Evolutionary conservation across 2,113 vertebrate species (phyloP).

Genomic region (Bubalus kerabau): DNA sequence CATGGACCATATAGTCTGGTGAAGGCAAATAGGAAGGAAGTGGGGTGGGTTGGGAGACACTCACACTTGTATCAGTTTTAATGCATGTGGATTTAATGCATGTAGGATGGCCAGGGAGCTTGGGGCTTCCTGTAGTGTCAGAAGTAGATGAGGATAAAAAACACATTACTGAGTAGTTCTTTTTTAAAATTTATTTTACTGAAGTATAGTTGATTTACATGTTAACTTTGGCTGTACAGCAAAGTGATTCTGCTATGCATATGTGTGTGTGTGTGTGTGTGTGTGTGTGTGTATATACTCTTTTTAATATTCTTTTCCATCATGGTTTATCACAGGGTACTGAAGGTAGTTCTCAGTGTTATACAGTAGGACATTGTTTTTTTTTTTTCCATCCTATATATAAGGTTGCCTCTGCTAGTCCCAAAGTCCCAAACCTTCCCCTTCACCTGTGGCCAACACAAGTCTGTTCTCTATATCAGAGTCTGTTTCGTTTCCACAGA

Average conservation of each 20-base stretch:
- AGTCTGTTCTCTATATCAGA: background rate
- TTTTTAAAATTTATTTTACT: background rate
- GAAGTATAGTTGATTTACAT: background rate
- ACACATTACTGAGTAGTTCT: background rate
- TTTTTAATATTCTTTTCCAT: background rate
- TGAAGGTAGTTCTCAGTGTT: background rate
- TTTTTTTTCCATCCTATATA: background rate
- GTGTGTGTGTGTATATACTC: rapidly evolving
- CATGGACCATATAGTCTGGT: background rate
- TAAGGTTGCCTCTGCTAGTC: background rate
- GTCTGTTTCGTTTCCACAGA: background rate
- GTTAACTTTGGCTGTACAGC: background rate
- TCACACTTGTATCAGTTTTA: background rate
- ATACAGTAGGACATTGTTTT: background rate
- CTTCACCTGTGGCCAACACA: background rate
- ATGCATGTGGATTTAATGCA: background rate
- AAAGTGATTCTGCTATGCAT: background rate
- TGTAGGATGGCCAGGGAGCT: background rate
- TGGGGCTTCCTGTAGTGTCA: background rate
- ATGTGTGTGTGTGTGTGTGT: background rate
- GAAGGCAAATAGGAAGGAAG: background rate
- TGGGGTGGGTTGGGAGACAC: background rate
- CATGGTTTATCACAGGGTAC: background rate
- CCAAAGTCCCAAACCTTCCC: background rate
- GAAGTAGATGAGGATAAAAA: background rate